Evolutionary conservation across 2,797 vertebrate genomes (phyloP).

Genomic region (Muscicapa striata): DNA sequence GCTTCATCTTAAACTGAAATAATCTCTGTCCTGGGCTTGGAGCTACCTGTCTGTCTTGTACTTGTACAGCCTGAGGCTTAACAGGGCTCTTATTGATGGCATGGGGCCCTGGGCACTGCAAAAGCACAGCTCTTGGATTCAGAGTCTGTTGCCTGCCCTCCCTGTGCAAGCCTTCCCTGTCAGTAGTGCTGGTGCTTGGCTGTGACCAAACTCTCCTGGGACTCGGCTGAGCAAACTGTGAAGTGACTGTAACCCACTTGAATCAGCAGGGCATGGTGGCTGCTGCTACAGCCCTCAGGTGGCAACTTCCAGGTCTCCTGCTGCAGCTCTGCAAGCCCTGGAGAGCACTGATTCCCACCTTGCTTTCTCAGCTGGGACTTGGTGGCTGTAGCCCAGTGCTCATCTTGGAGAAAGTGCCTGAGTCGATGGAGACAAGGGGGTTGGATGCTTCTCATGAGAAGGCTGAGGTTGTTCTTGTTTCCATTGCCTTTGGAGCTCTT

Average conservation of each 20-base stretch:
- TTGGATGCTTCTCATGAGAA: background rate
- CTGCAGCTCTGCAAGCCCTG: background rate
- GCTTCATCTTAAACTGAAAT: background rate
- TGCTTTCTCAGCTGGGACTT: background rate
- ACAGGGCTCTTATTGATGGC: background rate
- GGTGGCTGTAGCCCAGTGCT: background rate
- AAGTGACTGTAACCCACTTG: background rate
- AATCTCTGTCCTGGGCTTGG: background rate
- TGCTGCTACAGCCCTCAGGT: background rate
- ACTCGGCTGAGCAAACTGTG: background rate
- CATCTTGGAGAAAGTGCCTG: background rate
- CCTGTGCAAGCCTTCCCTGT: background rate
- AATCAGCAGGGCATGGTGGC: background rate
- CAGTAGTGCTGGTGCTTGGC: background rate
- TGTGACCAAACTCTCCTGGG: background rate
- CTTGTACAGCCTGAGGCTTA: slow-evolving; percentile 18
- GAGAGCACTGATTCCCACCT: background rate
- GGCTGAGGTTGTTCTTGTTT: background rate
- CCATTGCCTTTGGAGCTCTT: background rate
- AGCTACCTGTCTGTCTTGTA: background rate
- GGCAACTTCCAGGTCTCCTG: background rate
- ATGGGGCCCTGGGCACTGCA: background rate
- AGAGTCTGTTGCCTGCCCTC: background rate
- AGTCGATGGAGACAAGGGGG: accelerated
- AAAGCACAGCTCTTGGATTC: background rate